Conservation (phyloP, 1,140 invertebrate genomes). For the Hyphantria cunea region DNA sequence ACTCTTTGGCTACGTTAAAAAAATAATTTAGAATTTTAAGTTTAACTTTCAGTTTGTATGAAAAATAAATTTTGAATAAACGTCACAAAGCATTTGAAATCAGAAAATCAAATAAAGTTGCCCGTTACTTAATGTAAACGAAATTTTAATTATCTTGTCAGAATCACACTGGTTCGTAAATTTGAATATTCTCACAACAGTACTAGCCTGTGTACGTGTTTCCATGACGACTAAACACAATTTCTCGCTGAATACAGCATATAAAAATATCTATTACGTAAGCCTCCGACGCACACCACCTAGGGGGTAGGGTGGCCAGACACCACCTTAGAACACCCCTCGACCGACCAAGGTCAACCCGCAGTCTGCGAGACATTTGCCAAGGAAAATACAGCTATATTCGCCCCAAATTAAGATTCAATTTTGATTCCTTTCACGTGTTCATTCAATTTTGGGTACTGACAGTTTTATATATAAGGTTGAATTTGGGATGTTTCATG, state of each 20-base stretch:
- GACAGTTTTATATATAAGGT: slow-evolving; percentile 4
- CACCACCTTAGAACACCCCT: slow-evolving; percentile 28
- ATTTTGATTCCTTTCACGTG: not conserved
- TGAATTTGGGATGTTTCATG: slow-evolving; percentile 1
- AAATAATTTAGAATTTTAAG: too few relatives aligned
- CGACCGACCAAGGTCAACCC: slow-evolving; percentile 26
- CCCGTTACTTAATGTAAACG: too few relatives aligned
- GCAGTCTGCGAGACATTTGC: slow-evolving; percentile 17
- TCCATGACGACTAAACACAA: slow-evolving; percentile 27
- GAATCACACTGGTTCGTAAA: too few relatives aligned
- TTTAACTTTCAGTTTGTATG: too few relatives aligned
- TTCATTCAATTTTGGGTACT: slow-evolving; percentile 12
- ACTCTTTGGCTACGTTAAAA: too few relatives aligned
- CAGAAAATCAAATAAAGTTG: too few relatives aligned
- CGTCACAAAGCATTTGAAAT: too few relatives aligned
- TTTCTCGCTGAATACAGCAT: slow-evolving; percentile 23
- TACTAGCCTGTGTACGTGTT: slow-evolving; percentile 4
- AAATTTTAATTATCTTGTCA: too few relatives aligned
- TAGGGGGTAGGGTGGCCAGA: slow-evolving; percentile 30
- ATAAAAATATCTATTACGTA: slow-evolving; percentile 66
- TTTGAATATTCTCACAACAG: too few relatives aligned
- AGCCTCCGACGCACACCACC: slow-evolving; percentile 35
- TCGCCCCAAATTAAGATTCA: slow-evolving; percentile 2
- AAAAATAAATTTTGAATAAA: too few relatives aligned
- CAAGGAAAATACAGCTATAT: slow-evolving; percentile 11